Conservation (phyloP, 2,888 invertebrate species). For the Bruchidius siliquastri region DNA sequence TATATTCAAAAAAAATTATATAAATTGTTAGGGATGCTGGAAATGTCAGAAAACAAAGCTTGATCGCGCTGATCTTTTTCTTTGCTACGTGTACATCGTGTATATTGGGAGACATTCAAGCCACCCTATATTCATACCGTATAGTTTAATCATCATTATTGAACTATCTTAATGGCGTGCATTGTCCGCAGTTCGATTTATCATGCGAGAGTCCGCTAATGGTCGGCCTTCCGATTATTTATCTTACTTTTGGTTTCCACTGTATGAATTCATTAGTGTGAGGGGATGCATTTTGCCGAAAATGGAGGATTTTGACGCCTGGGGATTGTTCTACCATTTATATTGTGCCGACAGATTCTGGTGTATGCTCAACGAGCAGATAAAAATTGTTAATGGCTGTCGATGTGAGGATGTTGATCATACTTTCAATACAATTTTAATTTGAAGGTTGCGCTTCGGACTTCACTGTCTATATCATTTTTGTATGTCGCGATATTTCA, state of each 20-base stretch:
- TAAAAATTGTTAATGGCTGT: not conserved
- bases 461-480: too few species aligned
- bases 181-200: constrained; percentile 46
- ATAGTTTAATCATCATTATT: constrained; percentile 48
- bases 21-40: too few species aligned
- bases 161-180: constrained; percentile 46
- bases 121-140: constrained; percentile 1
- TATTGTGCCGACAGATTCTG: not conserved
- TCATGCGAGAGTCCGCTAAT: constrained; percentile 38
- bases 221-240: constrained; percentile 37
- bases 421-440: too few species aligned
- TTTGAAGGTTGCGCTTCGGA: too few species aligned
- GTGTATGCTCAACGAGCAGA: not conserved
- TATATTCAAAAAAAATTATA: too few species aligned
- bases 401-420: too few species aligned
- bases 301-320: not conserved
- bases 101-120: constrained; percentile 33
- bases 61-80: constrained; percentile 36
- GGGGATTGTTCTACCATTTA: not conserved
- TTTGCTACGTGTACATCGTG: too few species aligned
- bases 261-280: constrained; percentile 20
- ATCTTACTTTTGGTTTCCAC: constrained; percentile 34
- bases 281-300: not conserved
- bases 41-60: too few species aligned
- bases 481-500: too few species aligned